Evolutionary conservation across 2,797 vertebrate species (phyloP), one percentile per base, ranked within the genome.

Genomic region (Megaceryle alcyon): DNA sequence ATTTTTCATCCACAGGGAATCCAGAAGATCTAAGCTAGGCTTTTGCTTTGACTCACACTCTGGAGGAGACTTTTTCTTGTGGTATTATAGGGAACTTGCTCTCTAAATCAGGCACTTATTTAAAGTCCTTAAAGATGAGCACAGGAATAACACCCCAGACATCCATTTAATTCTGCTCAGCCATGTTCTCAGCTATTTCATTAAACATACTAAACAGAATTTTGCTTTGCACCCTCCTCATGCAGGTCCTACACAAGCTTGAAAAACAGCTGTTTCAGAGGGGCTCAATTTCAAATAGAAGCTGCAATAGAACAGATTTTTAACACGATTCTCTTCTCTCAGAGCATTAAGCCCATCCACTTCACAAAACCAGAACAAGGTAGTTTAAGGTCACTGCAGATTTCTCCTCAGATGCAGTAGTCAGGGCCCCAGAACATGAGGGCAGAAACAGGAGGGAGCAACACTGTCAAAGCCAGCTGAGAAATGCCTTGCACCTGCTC

Each of bases 11-110:
- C 20, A 51, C 14, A 63, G 29, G 19, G 19, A 96, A 94, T 48
- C 14, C 53, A 49, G 25, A 88, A 64, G 25, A 81, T 22, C 15
- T 63, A 64, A 66, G 18, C 44, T 31, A 64, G 48, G 39, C 31
- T 89, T 89, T 79, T 68, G n/a, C 43, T 91, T 92, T 44, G 48
- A 89, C 21, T 82, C 12, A n/a, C 20, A 31, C 49, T 54, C 82
- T 21, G 22, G 48, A 76, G n/a, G 39, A 80, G 10, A 87, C 7
- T 19, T 82, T 70, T 79, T 76, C 22, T 65, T 72, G 44, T 46
- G 9, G 4, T 60, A 60, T 69, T 66, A 54, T 3, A 66, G 31
- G n/a, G n/a, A 95, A 90, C 11, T 8, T 78, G 17, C 79, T 90
- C 90, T 73, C 56, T 60, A 73, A 92, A 71, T 82, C 49, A 90